Conservation (phyloP, 2,113 vertebrate species). For the Australoheros scitulus region DNA sequence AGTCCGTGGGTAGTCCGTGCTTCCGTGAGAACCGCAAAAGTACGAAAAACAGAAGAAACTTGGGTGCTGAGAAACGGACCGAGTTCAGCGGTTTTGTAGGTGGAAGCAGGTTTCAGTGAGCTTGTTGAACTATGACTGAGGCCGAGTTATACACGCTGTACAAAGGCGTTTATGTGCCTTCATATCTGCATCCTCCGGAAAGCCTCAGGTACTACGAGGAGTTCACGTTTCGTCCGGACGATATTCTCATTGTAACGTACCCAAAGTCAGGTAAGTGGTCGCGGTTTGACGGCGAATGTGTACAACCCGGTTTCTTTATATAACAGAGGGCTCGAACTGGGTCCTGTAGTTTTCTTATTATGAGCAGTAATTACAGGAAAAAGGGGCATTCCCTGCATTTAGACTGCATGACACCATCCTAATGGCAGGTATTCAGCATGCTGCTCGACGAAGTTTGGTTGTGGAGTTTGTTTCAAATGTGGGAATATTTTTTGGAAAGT, state of each 20-base stretch:
- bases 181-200: constrained; percentile 18
- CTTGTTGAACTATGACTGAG: constrained; percentile 62
- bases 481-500: not conserved
- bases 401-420: not conserved
- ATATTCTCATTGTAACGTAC: constrained; percentile 74
- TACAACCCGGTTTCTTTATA: not conserved
- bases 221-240: constrained; percentile 72
- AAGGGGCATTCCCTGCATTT: not conserved
- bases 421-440: not conserved
- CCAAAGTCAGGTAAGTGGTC: constrained; percentile 75
- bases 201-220: constrained; percentile 69
- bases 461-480: not conserved
- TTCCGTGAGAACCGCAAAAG: too few species aligned
- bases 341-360: not conserved
- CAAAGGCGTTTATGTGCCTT: constrained; percentile 67
- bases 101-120: too few species aligned
- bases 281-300: not conserved
- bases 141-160: constrained; percentile 65
- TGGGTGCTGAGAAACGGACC: too few species aligned
- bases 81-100: too few species aligned
- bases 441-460: not conserved
- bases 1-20: too few species aligned
- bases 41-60: too few species aligned
- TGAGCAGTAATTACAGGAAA: not conserved
- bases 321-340: not conserved